phyloP scores from a whole-genome alignment of 30 jellyfish, hydroid and myxozoan genomes.

The Aurelia sp. region DNA sequence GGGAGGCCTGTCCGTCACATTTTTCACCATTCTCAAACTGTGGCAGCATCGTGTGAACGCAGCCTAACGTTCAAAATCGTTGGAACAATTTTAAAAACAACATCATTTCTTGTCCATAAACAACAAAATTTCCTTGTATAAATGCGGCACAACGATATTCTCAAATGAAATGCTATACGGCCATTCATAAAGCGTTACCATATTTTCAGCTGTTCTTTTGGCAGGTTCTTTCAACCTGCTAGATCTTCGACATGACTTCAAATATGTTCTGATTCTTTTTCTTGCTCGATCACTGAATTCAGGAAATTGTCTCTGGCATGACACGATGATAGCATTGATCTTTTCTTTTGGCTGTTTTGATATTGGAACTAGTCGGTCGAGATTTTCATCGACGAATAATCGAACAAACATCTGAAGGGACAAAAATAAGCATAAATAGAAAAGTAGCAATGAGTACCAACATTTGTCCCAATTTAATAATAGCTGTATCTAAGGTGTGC shows the following conservation, averaged over 20 bases:
- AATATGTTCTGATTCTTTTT: constrained; percentile 91
- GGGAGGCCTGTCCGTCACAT: too few relatives aligned
- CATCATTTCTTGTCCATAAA: too few relatives aligned
- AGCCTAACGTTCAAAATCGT: too few relatives aligned
- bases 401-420: constrained; percentile 96
- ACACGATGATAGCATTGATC: constrained; percentile 91
- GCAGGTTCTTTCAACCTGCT: constrained; percentile 87
- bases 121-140: too few relatives aligned
- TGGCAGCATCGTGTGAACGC: too few relatives aligned
- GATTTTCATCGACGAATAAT: constrained; percentile 95
- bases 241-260: constrained; percentile 97
- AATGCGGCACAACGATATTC: too few relatives aligned
- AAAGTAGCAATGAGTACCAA: background rate
- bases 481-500: too few relatives aligned
- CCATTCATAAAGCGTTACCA: constrained; percentile 33
- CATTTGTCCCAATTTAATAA: too few relatives aligned
- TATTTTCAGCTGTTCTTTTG: constrained; percentile 82
- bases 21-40: too few relatives aligned
- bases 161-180: too few relatives aligned
- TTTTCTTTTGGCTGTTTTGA: constrained; percentile 99
- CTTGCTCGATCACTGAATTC: constrained; percentile 97
- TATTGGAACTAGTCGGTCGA: constrained; percentile 98
- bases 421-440: background rate
- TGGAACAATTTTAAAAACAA: too few relatives aligned
- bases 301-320: constrained; percentile 85